Conservation (phyloP, 2,797 vertebrate genomes). For the Arctocebus calabarensis region DNA sequence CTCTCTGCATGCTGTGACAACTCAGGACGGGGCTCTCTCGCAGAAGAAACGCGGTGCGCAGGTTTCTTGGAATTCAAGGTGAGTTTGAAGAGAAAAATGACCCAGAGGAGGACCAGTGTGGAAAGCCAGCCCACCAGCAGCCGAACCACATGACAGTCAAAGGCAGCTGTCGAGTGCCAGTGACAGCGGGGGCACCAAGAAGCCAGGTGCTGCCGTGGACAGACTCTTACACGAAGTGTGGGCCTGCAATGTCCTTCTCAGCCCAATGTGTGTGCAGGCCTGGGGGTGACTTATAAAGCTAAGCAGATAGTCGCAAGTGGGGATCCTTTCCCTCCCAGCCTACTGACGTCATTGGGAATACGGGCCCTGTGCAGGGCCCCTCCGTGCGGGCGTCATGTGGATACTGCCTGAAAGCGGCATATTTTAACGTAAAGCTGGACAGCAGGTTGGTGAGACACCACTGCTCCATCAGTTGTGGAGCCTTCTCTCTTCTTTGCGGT, state of each 20-base stretch:
- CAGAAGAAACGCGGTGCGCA: not conserved
- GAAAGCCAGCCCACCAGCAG: slow-evolving; percentile 75
- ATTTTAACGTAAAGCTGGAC: slow-evolving; percentile 42
- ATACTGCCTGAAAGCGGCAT: not conserved
- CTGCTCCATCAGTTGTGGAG: not conserved
- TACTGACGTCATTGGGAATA: not conserved
- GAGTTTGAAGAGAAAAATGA: slow-evolving; percentile 76
- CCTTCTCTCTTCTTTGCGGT: not conserved
- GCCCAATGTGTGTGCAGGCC: slow-evolving; percentile 62
- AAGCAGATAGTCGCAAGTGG: slow-evolving; percentile 46
- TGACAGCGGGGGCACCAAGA: slow-evolving; percentile 66
- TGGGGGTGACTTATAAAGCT: slow-evolving; percentile 61
- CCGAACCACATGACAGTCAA: slow-evolving; percentile 68
- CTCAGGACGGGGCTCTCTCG: not conserved
- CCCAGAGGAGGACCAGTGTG: slow-evolving; percentile 70
- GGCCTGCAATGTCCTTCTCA: slow-evolving; percentile 73
- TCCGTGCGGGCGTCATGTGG: slow-evolving; percentile 20
- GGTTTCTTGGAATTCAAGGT: slow-evolving; percentile 66
- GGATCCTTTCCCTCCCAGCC: slow-evolving; percentile 33
- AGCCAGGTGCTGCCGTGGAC: slow-evolving; percentile 80
- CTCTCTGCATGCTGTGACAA: not conserved
- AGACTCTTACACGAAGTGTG: slow-evolving; percentile 63
- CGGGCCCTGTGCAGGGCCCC: not conserved
- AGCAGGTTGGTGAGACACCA: not conserved
- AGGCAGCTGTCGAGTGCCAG: slow-evolving; percentile 81